Conservation (phyloP, 1,140 invertebrate species). For the Periplaneta americana region DNA sequence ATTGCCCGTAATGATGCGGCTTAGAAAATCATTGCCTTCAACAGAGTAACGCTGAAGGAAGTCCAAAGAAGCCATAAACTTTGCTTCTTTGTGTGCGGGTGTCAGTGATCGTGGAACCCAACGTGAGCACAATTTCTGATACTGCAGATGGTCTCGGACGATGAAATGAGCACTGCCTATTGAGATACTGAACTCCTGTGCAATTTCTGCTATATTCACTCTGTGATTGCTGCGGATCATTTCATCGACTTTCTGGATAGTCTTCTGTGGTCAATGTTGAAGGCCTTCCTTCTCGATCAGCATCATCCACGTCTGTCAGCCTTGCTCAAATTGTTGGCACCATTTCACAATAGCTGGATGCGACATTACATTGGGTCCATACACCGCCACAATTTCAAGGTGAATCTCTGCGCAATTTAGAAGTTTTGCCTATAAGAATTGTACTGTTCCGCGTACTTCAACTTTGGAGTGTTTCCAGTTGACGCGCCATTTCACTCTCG, state of each 20-base stretch:
- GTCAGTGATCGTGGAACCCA: constrained; percentile 10
- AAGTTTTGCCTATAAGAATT: neutral
- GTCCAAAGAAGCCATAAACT: neutral
- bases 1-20: constrained; percentile 22
- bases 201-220: neutral
- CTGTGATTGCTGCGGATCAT: constrained; percentile 1
- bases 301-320: neutral
- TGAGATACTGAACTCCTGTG: neutral
- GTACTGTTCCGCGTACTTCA: neutral
- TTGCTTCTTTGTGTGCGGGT: neutral
- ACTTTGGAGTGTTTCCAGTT: too few species aligned
- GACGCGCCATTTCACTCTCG: too few species aligned
- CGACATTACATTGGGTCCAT: neutral
- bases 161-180: constrained; percentile 1
- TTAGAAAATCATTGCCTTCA: constrained; percentile 23
- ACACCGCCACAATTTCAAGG: neutral
- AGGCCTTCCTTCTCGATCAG: neutral
- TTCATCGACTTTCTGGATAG: neutral
- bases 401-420: neutral
- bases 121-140: constrained; percentile 3
- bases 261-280: neutral
- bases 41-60: constrained; percentile 20
- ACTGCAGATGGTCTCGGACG: neutral
- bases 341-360: neutral
- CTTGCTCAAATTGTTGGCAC: neutral